These are phyloP conservation scores for Rhynchotus rufescens DNA, from an alignment of 2,797 vertebrate species.

Conservation along the genomic window DNA sequence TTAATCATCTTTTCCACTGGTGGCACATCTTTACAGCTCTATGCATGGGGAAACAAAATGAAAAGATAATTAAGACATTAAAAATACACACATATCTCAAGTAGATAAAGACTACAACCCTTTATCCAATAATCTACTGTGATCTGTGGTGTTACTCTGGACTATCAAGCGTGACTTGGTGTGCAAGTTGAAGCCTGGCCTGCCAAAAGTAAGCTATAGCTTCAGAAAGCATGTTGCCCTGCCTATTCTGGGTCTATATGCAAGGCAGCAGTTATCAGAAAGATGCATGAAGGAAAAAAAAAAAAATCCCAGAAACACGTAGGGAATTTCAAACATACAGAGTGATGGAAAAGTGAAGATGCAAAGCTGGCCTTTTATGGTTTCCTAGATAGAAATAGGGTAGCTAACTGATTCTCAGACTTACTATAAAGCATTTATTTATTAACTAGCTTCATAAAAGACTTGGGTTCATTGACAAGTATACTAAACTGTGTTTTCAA, in stretches of 20 bases:
- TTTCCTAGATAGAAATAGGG: not conserved
- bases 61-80: not conserved
- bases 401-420: not conserved
- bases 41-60: not conserved
- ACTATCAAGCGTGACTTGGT: not conserved
- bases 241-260: not conserved
- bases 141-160: not conserved
- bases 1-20: slow-evolving; percentile 82
- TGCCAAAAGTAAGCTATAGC: not conserved
- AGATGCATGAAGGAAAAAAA: not conserved
- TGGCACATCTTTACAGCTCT: slow-evolving; percentile 84
- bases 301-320: not conserved
- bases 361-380: not conserved
- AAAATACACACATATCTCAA: not conserved
- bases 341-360: not conserved
- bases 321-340: not conserved
- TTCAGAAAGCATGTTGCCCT: not conserved
- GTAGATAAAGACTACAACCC: not conserved
- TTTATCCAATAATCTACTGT: not conserved
- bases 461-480: not conserved
- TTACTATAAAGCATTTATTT: not conserved
- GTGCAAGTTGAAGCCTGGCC: not conserved
- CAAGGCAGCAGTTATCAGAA: not conserved
- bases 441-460: not conserved
- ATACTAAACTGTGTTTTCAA: not conserved